A percentile compares a stretch with the other conserved stretches of the same genome.
Conservation (phyloP, 2,797 vertebrate species). For the Sebastes variabilis region DNA sequence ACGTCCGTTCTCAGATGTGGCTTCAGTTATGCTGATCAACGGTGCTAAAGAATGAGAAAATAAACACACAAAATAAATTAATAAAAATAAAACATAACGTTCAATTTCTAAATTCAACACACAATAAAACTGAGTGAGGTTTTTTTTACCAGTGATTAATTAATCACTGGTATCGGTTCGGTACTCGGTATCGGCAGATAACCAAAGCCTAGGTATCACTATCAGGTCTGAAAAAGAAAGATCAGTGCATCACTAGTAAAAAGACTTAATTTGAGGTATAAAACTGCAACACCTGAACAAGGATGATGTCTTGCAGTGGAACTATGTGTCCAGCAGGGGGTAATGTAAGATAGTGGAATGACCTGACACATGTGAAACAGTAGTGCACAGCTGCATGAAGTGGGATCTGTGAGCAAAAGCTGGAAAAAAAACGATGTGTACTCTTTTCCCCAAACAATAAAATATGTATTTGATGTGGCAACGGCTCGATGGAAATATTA, state of each 20-base stretch:
- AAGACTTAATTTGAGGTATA: not conserved
- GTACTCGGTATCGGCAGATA: too few species aligned
- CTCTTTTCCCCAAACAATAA: not conserved
- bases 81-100: not conserved
- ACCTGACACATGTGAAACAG: not conserved
- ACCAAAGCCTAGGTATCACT: accelerated
- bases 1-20: slow-evolving; percentile 63
- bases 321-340: slow-evolving; percentile 54
- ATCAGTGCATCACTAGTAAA: too few species aligned
- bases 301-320: slow-evolving; percentile 12
- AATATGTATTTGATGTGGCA: not conserved
- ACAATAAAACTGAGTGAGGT: not conserved
- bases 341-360: not conserved
- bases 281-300: not conserved
- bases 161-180: too few species aligned
- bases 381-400: slow-evolving; percentile 12
- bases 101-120: not conserved
- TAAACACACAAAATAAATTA: not conserved
- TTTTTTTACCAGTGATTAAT: too few species aligned
- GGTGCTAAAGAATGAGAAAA: slow-evolving; percentile 54
- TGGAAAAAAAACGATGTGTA: not conserved
- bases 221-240: too few species aligned
- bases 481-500: not conserved
- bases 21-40: slow-evolving; percentile 73
- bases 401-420: not conserved